Evolutionary conservation across 2,797 vertebrate species (phyloP), one percentile per base, ranked within the genome.

Genomic region (Myiotriccus ornatus): DNA sequence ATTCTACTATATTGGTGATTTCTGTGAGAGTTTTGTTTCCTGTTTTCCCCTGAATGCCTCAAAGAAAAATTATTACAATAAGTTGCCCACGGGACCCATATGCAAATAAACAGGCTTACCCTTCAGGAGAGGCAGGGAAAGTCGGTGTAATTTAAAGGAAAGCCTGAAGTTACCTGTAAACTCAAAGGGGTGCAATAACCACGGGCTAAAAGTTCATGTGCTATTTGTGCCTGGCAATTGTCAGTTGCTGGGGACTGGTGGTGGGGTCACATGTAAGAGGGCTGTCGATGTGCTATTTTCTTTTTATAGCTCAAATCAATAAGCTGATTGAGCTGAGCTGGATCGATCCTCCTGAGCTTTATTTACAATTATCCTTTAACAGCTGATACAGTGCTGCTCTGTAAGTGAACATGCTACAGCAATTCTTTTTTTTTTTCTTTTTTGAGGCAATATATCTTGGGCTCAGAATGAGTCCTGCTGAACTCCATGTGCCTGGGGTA

Each of bases 291-390:
- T 56, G 79, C 69, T 68, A 25, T 80, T 93, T 94, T 93, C 89
- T 88, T 94, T 94, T 94, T 87, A 91, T 57, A 92, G 87, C 64
- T 85, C 14, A 25, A 93, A 94, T 96, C 96, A 93, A 94, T 95
- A 95, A 96, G 76, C 76, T 94, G 85, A 94, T 93, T 90, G 95
- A 96, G 87, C 89, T 68, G 79, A 92, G 79, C 79, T 60, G 73
- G 50, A 93, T 93, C 43, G 18, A 95, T 94, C 43, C 39, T 75
- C 39, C 77, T 65, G 87, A 93, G 68, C 71, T 96, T 95, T 96
- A 96, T 89, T 96, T 94, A 96, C 93, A 94, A 93, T 93, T 94
- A 95, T 60, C 79, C 76, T 94, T 65, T 59, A 81, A 62, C 19
- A 2, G 73, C 88, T 94, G 88, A 88, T 95, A 88, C 87, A 90